Evolutionary conservation across 2,113 vertebrate genomes (phyloP).

Genomic region (Polypterus bichir): DNA sequence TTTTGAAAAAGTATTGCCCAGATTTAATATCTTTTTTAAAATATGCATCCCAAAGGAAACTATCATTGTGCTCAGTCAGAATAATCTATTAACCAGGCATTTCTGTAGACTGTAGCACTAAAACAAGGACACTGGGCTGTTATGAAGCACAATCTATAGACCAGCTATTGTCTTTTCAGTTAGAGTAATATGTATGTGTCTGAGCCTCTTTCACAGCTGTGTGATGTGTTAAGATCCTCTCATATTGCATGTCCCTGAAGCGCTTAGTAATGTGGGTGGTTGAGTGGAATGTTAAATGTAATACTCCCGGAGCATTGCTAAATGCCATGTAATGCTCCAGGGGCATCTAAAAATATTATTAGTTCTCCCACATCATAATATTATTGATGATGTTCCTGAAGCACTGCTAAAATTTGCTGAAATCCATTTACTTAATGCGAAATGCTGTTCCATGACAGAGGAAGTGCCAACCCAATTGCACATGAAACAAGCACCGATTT

Average conservation of each 20-base stretch:
- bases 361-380: neutral
- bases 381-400: neutral
- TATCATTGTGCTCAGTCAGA: neutral
- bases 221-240: conserved; percentile 37
- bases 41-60: no score
- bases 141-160: conserved; percentile 9
- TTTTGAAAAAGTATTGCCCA: no score
- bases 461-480: neutral
- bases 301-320: conserved; percentile 28
- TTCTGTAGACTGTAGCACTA: neutral
- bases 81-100: neutral
- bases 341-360: conserved; percentile 28
- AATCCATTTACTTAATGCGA: neutral
- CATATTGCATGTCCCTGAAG: conserved; percentile 30
- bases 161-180: conserved; percentile 13
- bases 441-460: neutral
- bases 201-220: conserved; percentile 26
- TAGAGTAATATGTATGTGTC: conserved; percentile 30
- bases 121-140: conserved; percentile 1
- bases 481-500: no score
- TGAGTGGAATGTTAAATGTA: conserved; percentile 48
- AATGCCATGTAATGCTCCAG: conserved; percentile 23
- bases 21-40: no score
- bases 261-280: conserved; percentile 32
- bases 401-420: neutral